phyloP scores from a whole-genome alignment of 1,140 invertebrate genomes.

The Drosophila santomea region DNA sequence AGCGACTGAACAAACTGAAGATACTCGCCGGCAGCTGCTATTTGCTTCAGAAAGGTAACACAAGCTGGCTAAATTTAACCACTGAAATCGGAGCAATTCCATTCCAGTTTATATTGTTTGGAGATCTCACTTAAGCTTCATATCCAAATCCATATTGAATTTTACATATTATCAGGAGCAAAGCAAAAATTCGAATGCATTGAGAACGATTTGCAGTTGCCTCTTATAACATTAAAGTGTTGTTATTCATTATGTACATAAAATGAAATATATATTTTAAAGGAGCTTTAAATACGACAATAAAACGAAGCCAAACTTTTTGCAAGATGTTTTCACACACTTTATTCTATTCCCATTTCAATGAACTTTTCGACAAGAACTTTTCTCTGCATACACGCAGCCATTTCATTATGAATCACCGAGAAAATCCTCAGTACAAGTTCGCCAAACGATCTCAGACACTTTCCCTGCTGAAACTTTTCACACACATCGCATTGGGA shows the following conservation, averaged over 20 bases:
- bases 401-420: constrained; percentile 50
- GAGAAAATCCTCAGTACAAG: constrained; percentile 18
- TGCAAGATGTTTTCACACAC: constrained; percentile 9
- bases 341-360: constrained; percentile 36
- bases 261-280: no score
- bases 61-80: constrained; percentile 39
- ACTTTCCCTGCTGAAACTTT: constrained; percentile 40
- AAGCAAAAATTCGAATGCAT: no score
- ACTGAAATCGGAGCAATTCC: constrained; percentile 9
- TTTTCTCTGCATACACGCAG: constrained; percentile 5
- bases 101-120: constrained; percentile 6
- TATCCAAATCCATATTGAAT: no score
- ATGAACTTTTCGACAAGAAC: constrained; percentile 36
- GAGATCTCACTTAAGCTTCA: background rate
- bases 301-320: background rate
- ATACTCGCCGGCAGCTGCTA: constrained; percentile 38
- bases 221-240: no score
- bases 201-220: no score
- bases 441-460: constrained; percentile 48
- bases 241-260: no score
- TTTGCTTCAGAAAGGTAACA: constrained; percentile 17
- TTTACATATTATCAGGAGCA: no score
- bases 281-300: background rate
- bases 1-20: constrained; percentile 28
- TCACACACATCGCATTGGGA: constrained; percentile 15